phyloP scores from a whole-genome alignment of 2,888 invertebrate species.

The Boloria selene region DNA sequence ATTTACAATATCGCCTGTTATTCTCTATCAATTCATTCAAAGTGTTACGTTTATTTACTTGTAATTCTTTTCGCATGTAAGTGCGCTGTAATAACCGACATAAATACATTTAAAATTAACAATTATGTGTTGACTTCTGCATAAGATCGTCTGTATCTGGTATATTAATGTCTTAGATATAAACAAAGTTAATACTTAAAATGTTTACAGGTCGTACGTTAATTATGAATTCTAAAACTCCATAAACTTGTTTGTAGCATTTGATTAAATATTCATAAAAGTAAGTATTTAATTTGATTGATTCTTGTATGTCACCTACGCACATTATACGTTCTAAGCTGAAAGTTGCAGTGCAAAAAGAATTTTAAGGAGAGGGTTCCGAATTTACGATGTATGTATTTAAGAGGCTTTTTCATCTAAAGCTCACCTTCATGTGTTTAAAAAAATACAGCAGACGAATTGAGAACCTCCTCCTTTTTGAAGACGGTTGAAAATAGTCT shows the following conservation, averaged over 20 bases:
- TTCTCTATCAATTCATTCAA: conserved; percentile 5
- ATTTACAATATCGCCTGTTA: conserved; percentile 13
- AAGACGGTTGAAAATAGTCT: too few relatives aligned
- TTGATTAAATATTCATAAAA: neutral
- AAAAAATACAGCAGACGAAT: too few relatives aligned
- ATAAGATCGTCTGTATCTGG: conserved; percentile 25
- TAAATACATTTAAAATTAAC: conserved; percentile 15
- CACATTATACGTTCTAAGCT: too few relatives aligned
- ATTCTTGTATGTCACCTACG: neutral
- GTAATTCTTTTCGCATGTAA: conserved; percentile 13
- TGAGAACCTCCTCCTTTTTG: too few relatives aligned
- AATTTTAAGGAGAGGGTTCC: too few relatives aligned
- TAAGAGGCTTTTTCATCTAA: too few relatives aligned
- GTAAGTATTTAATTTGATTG: conserved; percentile 5
- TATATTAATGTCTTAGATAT: conserved; percentile 24
- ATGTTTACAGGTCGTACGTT: conserved; percentile 30
- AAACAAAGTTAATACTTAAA: conserved; percentile 26
- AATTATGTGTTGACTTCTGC: conserved; percentile 15
- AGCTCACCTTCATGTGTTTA: too few relatives aligned
- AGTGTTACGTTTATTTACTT: conserved; percentile 16
- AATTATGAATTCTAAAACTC: conserved; percentile 44
- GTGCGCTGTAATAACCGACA: conserved; percentile 7
- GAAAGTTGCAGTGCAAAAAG: too few relatives aligned
- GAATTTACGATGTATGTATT: too few relatives aligned
- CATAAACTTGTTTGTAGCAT: neutral